These are phyloP conservation scores for Lontra canadensis DNA, from an alignment of 2,113 vertebrate species.

Conservation along the genomic window DNA sequence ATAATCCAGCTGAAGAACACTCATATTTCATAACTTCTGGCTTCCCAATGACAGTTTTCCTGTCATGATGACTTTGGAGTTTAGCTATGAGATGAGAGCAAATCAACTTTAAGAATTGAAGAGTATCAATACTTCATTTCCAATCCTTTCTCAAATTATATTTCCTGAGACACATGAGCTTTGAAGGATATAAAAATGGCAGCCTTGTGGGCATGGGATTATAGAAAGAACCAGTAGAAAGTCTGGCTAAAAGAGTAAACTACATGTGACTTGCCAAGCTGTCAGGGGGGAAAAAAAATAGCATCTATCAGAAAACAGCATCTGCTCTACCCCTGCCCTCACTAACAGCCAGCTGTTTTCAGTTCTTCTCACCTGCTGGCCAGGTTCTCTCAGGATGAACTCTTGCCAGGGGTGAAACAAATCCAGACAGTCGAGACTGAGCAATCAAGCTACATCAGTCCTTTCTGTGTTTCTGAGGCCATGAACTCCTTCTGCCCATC, in stretches of 20 bases:
- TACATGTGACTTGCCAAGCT: neutral
- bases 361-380: constrained; percentile 68
- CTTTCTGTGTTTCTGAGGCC: neutral
- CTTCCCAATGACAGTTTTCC: neutral
- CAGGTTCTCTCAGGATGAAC: constrained; percentile 61
- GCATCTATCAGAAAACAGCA: constrained; percentile 41
- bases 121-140: neutral
- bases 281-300: neutral
- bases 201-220: neutral
- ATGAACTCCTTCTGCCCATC: neutral
- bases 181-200: neutral
- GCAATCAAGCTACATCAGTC: neutral
- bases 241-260: neutral
- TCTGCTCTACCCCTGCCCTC: constrained; percentile 22
- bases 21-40: neutral
- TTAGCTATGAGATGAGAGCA: neutral
- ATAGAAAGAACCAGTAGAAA: neutral
- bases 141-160: neutral
- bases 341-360: constrained; percentile 59
- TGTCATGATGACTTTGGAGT: neutral
- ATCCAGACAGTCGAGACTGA: constrained; percentile 9
- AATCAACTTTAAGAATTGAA: neutral
- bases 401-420: constrained; percentile 61
- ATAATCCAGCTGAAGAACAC: neutral
- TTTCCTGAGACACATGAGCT: neutral